Conservation (phyloP, 1,140 invertebrate genomes). For the Cataglyphis hispanica region DNA sequence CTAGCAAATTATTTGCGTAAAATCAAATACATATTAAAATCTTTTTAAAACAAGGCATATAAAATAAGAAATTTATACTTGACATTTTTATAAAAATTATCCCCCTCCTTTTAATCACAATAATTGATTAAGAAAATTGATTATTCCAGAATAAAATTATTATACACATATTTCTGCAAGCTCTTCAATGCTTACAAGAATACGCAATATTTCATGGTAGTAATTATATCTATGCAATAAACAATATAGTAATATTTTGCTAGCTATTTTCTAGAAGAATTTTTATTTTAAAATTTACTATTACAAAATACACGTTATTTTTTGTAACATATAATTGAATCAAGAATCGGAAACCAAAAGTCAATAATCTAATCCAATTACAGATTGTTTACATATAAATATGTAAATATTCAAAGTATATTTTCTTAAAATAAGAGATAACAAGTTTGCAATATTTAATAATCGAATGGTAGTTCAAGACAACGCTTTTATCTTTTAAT, state of each 20-base stretch:
- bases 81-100: not conserved
- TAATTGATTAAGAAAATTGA: not conserved
- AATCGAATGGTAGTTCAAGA: not conserved
- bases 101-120: not conserved
- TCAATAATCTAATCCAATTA: not conserved
- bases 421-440: not conserved
- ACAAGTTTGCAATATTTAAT: not conserved
- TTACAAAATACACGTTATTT: not conserved
- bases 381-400: not conserved
- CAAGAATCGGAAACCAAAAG: no score
- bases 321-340: not conserved
- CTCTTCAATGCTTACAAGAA: not conserved
- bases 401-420: not conserved
- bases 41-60: not conserved
- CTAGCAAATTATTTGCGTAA: no score
- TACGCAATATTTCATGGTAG: not conserved
- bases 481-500: not conserved
- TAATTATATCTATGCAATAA: conserved; percentile 28
- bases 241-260: not conserved
- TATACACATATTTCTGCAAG: not conserved
- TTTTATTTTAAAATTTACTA: not conserved
- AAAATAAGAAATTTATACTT: not conserved
- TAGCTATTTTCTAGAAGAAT: not conserved
- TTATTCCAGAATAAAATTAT: not conserved
- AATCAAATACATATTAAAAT: not conserved